Base-by-base conservation (phyloP, 2,888 invertebrate species). In the Stenodema calcarata region DNA sequence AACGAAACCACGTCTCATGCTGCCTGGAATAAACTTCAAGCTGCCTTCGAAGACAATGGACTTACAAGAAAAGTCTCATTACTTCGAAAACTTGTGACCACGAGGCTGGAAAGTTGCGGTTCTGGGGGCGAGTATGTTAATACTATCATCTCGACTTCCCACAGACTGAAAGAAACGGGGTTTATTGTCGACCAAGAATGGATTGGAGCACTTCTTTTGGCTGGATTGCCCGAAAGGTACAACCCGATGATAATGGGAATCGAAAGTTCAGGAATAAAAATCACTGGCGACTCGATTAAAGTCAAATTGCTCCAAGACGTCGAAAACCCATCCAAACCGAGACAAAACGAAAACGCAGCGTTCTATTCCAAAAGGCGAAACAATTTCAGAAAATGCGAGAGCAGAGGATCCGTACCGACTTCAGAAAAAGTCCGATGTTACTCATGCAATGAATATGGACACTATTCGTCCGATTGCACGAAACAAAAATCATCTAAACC, bases 301-400 rank as follows among this genome's bases (percentile, higher is more conserved):
- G 86, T 86, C 11, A 86, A 86, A 81, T 28, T 86, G 6, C 70
- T 81, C 11, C 86, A 86, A 81, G 86, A 86, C 23, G 70, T 86
- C 16, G 12, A 16, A 47, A 47, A 47, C 16, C 47, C 35, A 35
- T 35, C 35, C 35, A 35, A 7, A 7, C 35, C 2, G 7, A 35
- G 35, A 35, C 35, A 35, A 2, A 35, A 35, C 35, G 35, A 35
- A 35, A 35, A 35, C 35, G 35, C 4, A 35, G 35, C 35, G 7
- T 35, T 35, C 35, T 35, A 35, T 35, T 35, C 35, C 35, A 35
- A 35, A 35, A 35, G 7, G 7, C n/a, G 35, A 35, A 35, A 35
- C 35, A 35, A 7, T 35, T 4, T 2, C 35, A 35, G 35, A 35
- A 35, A 35, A 35, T 35, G 4, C 7, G 35, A 35, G 7, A 35